Evolutionary conservation across 2,888 invertebrate species (phyloP).

Genomic region (Plutella xylostella): DNA sequence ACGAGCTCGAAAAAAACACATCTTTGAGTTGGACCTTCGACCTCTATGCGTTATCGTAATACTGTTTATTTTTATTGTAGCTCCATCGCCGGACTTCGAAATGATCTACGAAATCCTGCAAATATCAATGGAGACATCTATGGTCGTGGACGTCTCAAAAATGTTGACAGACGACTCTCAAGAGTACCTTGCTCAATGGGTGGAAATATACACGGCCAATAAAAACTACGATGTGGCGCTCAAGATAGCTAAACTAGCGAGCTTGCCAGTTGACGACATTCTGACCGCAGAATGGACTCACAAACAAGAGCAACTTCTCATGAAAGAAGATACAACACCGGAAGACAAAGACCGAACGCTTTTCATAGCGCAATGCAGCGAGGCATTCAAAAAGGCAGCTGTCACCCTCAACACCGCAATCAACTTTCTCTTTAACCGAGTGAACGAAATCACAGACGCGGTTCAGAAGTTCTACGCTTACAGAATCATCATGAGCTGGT

Average conservation of each 20-base stretch:
- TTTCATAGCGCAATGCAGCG: constrained; percentile 73
- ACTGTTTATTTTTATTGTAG: too few relatives aligned
- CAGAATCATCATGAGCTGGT: constrained; percentile 60
- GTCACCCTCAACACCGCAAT: constrained; percentile 73
- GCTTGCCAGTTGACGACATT: constrained; percentile 60
- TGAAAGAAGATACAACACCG: constrained; percentile 30
- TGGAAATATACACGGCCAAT: constrained; percentile 58
- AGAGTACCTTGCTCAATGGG: constrained; percentile 62
- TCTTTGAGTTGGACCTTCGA: too few relatives aligned
- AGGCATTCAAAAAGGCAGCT: constrained; percentile 70
- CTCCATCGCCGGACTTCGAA: constrained; percentile 49
- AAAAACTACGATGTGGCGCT: constrained; percentile 69
- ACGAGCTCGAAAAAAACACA: too few relatives aligned
- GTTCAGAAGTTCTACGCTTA: constrained; percentile 65
- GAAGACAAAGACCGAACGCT: constrained; percentile 49
- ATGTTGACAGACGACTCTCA: constrained; percentile 48
- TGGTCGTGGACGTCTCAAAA: constrained; percentile 64
- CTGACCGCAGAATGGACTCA: constrained; percentile 67
- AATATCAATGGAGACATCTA: constrained; percentile 67
- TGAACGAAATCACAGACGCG: constrained; percentile 51
- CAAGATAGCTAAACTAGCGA: constrained; percentile 65
- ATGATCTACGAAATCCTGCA: constrained; percentile 60
- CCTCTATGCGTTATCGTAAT: too few relatives aligned
- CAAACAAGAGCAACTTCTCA: constrained; percentile 47
- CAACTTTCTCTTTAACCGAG: constrained; percentile 71